Evolutionary conservation across 2,888 invertebrate genomes (phyloP), one percentile per base, ranked within the genome.

Genomic region (Acanthococcus lagerstroemiae): DNA sequence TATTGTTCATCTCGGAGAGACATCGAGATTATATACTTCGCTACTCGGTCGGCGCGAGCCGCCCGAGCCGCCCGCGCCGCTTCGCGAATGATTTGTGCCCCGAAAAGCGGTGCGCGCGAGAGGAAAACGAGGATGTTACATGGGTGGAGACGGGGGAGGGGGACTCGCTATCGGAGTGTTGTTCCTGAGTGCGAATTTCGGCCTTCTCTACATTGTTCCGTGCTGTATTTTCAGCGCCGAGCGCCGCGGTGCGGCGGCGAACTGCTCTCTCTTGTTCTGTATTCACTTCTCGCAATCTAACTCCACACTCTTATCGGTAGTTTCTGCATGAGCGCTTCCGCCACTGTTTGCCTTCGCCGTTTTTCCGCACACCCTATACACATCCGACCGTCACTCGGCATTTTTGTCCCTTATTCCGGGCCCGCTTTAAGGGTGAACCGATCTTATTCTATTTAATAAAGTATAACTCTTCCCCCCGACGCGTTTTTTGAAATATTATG

Each of bases 371-470:
- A 52, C 63, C 27, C 52, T 24, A 37, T 63, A 37, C 54, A 50
- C 37, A 50, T 54, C 25, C 50, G 52, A 27, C 9, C 52, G 27
- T 63, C 50, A 52, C 54, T 63, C 63, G 24, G 17, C 21, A 24
- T 63, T 52, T 52, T 63, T 37, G 52, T 63, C 52, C 63, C 63
- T 63, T 63, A 52, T 52, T 30, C 37, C 22, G 21, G 22, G 21
- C 22, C 52, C 52, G 19, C 24, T 52, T 21, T 48, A 24, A 44
- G 63, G 63, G 63, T 63, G 52, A 63, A 52, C 63, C 63, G 63
- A 63, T 63, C 63, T 63, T 63, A 63, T 54, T 63, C 63, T 44
- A 63, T 63, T 63, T 63, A 63, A 63, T 63, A 63, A 63, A 63
- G 63, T 63, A 63, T 63, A 63, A 63, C 63, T 63, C 63, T 63